Percentiles rank a stretch among this genome's conserved stretches.
Evolutionary conservation across 2,797 vertebrate species (phyloP).

Genomic region (Crocidura indochinensis): DNA sequence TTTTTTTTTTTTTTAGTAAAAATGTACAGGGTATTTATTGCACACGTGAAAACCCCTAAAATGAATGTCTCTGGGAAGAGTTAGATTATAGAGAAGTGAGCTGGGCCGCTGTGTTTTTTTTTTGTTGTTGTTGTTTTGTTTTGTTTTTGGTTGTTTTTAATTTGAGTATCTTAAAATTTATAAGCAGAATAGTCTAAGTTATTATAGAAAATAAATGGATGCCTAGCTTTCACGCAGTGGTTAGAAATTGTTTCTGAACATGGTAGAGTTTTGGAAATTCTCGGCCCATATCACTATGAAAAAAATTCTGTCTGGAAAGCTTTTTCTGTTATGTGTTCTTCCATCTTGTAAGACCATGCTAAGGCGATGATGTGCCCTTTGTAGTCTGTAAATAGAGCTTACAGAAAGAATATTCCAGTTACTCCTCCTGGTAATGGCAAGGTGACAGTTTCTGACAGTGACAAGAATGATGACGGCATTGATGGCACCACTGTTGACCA

Average conservation of each 20-base stretch:
- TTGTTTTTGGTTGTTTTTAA: background rate
- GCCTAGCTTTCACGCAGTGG: background rate
- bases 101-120: background rate
- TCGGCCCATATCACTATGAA: slow-evolving; percentile 65
- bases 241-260: slow-evolving; percentile 59
- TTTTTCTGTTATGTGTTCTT: slow-evolving; percentile 79
- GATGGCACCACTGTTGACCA: slow-evolving; percentile 94
- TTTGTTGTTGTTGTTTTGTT: too few species aligned
- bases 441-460: slow-evolving; percentile 96
- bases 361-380: slow-evolving; percentile 87
- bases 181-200: slow-evolving; percentile 26
- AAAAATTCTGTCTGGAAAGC: slow-evolving; percentile 77
- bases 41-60: slow-evolving; percentile 28
- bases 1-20: slow-evolving; percentile 43
- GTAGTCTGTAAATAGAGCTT: slow-evolving; percentile 90
- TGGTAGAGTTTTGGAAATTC: slow-evolving; percentile 75
- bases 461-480: slow-evolving; percentile 91
- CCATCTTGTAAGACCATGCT: slow-evolving; percentile 85
- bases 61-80: background rate
- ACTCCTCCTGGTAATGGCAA: slow-evolving; percentile 94
- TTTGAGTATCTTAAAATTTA: slow-evolving; percentile 1
- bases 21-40: background rate
- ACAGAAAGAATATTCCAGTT: slow-evolving; percentile 91
- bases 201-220: slow-evolving; percentile 61
- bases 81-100: background rate